Base-by-base conservation (phyloP, 2,113 vertebrate species). In the Melanostigma gelatinosum region DNA sequence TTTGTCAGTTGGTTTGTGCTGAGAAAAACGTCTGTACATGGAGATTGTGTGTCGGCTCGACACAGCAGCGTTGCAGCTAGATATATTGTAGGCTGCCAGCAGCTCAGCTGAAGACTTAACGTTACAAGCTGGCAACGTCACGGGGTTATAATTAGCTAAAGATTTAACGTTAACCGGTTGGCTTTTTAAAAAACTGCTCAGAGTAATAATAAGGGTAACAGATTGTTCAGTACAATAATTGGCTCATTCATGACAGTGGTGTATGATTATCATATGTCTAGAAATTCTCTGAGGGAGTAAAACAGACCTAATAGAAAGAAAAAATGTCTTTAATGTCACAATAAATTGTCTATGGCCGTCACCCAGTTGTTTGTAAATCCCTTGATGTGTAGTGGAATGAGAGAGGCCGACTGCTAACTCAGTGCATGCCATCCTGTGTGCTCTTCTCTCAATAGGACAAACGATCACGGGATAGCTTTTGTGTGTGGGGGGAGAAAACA, bases 401-500 rank as follows among this genome's bases (percentile, higher is more conserved):
- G 42, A 83, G 50, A 8, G 48, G 42, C 70, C 46, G 70, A 78
- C 70, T 91, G 84, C 86, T 92, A 87, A 93, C 90, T 83, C 84
- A 55, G 75, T 88, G 75, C 84, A 86, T 89, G 75, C 85, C 88
- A 73, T 88, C 70, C 80, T 92, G 72, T 92, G 80, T 93, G 82
- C 85, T 90, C 84, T 87, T 89, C 85, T 92, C 80, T 90, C 82
- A 86, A 88, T 89, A 95, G 94, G 94, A 93, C 91, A 89, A 93
- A 91, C 88, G 89, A 93, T 91, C 94, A 92, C 89, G 86, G 92
- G 92, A 90, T 92, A 93, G 89, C 92, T 93, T 93, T 94, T 93
- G 90, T 90, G 87, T 92, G 92, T 93, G 93, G 90, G 93, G 91
- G 93, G 84, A 93, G 86, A 92, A 93, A 93, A 97, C 98, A 97